These are phyloP conservation scores for Monoplex corrugatus DNA, from an alignment of 2,888 invertebrate species.

Conservation along the genomic window DNA sequence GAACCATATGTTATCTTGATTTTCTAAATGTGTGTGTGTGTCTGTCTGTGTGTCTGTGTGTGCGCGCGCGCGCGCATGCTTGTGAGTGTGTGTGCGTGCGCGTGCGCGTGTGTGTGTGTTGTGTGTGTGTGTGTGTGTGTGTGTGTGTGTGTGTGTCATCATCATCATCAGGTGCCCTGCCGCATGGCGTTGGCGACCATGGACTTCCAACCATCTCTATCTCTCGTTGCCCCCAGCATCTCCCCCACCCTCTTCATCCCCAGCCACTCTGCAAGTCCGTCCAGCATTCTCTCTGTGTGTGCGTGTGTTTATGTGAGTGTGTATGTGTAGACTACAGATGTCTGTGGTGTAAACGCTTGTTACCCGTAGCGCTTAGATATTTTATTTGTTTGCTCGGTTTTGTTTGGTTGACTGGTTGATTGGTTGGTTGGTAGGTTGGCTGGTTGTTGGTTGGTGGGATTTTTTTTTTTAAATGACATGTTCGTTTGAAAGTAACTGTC, in stretches of 20 bases:
- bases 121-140: background rate
- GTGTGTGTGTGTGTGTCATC: slow-evolving; percentile 9
- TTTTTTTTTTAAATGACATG: no score
- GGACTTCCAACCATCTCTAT: background rate
- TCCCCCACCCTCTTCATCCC: background rate
- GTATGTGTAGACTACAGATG: no score
- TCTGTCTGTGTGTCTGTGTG: slow-evolving; percentile 20
- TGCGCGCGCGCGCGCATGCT: slow-evolving; percentile 19
- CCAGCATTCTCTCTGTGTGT: no score
- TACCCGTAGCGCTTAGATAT: background rate
- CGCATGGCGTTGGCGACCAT: background rate
- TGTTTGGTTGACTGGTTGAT: background rate
- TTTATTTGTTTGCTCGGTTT: background rate
- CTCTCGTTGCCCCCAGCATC: background rate
- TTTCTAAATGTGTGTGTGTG: slow-evolving; percentile 11
- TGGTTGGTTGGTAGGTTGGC: background rate
- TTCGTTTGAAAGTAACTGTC: no score
- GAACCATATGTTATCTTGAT: no score
- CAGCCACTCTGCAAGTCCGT: background rate
- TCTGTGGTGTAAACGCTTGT: background rate
- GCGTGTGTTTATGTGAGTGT: no score
- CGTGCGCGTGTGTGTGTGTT: slow-evolving; percentile 19
- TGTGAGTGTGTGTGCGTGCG: slow-evolving; percentile 17
- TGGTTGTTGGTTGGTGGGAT: background rate
- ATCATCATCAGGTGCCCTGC: background rate